Conservation (phyloP, 2,797 vertebrate genomes). For the Psittacula derbiana region DNA sequence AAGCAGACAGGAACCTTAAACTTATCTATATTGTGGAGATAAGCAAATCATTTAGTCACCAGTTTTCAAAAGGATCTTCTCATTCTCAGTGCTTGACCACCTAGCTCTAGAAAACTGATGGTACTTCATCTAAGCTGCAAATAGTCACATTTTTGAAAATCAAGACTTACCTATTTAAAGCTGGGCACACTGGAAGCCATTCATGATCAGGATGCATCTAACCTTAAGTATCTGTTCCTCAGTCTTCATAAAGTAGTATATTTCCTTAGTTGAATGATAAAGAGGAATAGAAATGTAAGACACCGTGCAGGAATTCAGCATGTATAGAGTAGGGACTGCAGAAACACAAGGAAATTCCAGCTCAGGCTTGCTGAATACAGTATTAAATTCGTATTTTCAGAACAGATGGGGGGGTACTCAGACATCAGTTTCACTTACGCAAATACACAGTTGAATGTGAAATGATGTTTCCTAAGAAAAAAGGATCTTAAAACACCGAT, state of each 20-base stretch:
- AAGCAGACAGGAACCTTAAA: neutral
- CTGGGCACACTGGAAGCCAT: neutral
- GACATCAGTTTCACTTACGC: neutral
- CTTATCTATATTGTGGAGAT: neutral
- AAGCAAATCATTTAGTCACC: neutral
- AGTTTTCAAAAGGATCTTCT: neutral
- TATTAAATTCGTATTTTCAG: neutral
- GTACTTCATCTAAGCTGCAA: neutral
- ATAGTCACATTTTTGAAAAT: neutral
- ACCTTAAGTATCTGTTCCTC: neutral
- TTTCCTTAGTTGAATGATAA: neutral
- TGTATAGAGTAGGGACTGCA: neutral
- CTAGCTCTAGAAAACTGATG: neutral
- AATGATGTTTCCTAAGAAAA: neutral
- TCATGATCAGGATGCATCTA: neutral
- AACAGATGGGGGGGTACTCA: neutral
- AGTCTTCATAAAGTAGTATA: neutral
- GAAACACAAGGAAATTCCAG: neutral
- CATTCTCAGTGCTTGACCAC: neutral
- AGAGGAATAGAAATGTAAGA: neutral
- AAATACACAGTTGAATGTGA: neutral
- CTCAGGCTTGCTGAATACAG: neutral
- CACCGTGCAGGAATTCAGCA: neutral
- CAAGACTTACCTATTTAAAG: neutral
- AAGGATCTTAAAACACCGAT: neutral